These are phyloP conservation scores for Ardeotis arabs DNA, from an alignment of 2,113 vertebrate species.

Conservation along the genomic window DNA sequence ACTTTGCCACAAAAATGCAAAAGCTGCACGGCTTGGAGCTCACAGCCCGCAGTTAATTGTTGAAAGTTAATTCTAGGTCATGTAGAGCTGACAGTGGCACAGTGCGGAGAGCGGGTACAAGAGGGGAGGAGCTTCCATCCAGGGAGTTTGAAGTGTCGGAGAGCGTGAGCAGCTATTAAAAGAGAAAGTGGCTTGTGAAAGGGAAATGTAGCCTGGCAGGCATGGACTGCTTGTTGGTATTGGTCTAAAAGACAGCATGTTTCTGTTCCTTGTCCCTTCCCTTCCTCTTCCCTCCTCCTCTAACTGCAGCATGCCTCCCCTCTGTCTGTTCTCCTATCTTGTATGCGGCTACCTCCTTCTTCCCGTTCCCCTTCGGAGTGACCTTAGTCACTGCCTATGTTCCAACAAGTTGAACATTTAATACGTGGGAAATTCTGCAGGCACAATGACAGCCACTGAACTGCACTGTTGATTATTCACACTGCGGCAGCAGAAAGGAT, in stretches of 20 bases:
- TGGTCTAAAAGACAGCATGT: neutral
- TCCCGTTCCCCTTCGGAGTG: slow-evolving; percentile 1
- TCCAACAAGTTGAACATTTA: slow-evolving; percentile 44
- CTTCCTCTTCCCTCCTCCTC: neutral
- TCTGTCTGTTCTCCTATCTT: neutral
- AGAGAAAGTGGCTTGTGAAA: slow-evolving; percentile 62
- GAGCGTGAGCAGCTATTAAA: slow-evolving; percentile 30
- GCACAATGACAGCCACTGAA: neutral
- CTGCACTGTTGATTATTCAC: slow-evolving; percentile 40
- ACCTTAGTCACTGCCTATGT: slow-evolving; percentile 1
- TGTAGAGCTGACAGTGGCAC: slow-evolving; percentile 44
- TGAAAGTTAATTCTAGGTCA: slow-evolving; percentile 78
- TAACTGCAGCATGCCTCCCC: neutral
- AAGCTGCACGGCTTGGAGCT: slow-evolving; percentile 54
- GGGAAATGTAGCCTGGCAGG: slow-evolving; percentile 35
- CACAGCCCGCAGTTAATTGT: slow-evolving; percentile 55
- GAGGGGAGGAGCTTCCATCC: slow-evolving; percentile 39
- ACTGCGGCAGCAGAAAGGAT: neutral
- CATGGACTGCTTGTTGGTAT: slow-evolving; percentile 24
- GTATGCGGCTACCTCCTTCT: neutral
- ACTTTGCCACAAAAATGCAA: slow-evolving; percentile 64
- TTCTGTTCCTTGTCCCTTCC: slow-evolving; percentile 20
- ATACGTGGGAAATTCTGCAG: slow-evolving; percentile 44
- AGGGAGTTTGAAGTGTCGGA: slow-evolving; percentile 13
- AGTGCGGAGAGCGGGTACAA: neutral